These are phyloP conservation scores for Tipula unca DNA, from an alignment of 2,888 invertebrate genomes.

Conservation along the genomic window DNA sequence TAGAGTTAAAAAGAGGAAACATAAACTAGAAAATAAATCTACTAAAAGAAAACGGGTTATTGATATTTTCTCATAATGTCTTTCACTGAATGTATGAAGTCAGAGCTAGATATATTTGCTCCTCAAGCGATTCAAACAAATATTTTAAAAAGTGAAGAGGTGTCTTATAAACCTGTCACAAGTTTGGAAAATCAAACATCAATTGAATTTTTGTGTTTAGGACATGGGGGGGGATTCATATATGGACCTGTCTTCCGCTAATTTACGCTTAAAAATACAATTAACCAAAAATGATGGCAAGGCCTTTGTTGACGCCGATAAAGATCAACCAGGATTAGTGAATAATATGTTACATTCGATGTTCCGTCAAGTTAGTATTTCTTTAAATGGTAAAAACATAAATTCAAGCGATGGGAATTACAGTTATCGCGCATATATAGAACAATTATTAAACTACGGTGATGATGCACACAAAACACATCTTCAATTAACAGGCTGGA, in stretches of 20 bases:
- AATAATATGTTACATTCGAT: no score
- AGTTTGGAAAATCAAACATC: not conserved
- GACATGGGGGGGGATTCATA: not conserved
- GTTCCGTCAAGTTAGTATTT: no score
- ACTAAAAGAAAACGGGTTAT: not conserved
- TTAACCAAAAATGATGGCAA: not conserved
- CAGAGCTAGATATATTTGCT: not conserved
- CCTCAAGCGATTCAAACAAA: not conserved
- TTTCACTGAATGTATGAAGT: not conserved
- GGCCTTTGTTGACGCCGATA: not conserved
- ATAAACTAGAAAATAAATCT: not conserved
- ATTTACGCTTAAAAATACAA: not conserved
- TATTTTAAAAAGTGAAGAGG: no score
- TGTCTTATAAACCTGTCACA: not conserved
- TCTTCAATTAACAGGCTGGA: not conserved
- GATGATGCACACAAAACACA: no score
- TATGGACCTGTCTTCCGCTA: not conserved
- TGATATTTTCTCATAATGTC: not conserved
- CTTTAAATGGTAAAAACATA: no score
- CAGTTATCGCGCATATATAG: conserved; percentile 22
- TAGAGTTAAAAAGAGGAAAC: not conserved
- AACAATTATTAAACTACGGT: conserved; percentile 21
- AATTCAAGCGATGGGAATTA: no score
- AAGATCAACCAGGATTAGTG: not conserved
- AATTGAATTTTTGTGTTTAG: not conserved